phyloP scores from a whole-genome alignment of 1,140 invertebrate genomes.

The Drosophila ercepeae region DNA sequence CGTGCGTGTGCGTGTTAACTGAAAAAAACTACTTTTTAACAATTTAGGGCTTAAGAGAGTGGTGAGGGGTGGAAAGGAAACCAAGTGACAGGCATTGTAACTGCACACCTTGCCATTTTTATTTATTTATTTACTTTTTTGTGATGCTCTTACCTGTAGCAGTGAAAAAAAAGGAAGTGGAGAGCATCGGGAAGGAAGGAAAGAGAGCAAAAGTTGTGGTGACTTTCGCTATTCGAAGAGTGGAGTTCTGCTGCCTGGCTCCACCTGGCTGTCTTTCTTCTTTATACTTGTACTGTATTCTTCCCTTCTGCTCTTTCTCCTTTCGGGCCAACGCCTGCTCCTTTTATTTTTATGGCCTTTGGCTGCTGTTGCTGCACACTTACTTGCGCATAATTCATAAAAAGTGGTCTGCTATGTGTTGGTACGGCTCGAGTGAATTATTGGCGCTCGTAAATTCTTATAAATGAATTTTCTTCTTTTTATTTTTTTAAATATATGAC shows the following conservation, averaged over 20 bases:
- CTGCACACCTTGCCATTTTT: constrained; percentile 54
- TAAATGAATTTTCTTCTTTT: constrained; percentile 47
- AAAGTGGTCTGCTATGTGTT: constrained; percentile 26
- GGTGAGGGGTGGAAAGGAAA: background rate
- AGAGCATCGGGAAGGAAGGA: constrained; percentile 2
- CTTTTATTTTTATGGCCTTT: constrained; percentile 59
- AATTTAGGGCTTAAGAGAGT: constrained; percentile 50
- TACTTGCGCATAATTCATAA: constrained; percentile 57
- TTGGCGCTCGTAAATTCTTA: constrained; percentile 59
- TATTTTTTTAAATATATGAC: constrained; percentile 25
- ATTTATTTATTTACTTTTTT: constrained; percentile 16
- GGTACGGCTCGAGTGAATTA: constrained; percentile 51
- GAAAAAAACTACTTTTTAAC: constrained; percentile 54
- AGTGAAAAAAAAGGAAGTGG: constrained; percentile 16
- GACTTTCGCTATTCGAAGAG: constrained; percentile 50
- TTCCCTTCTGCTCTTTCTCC: background rate
- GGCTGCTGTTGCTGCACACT: constrained; percentile 36
- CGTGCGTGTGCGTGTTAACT: constrained; percentile 17
- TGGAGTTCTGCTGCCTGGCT: constrained; percentile 22
- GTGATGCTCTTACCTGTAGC: constrained; percentile 57
- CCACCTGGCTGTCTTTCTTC: constrained; percentile 2
- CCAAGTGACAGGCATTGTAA: constrained; percentile 26
- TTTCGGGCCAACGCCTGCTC: constrained; percentile 51
- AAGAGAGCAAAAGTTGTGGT: constrained; percentile 49
- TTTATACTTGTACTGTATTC: background rate